Evolutionary conservation across 2,888 invertebrate genomes (phyloP).

Genomic region (Ophioninae sp.): DNA sequence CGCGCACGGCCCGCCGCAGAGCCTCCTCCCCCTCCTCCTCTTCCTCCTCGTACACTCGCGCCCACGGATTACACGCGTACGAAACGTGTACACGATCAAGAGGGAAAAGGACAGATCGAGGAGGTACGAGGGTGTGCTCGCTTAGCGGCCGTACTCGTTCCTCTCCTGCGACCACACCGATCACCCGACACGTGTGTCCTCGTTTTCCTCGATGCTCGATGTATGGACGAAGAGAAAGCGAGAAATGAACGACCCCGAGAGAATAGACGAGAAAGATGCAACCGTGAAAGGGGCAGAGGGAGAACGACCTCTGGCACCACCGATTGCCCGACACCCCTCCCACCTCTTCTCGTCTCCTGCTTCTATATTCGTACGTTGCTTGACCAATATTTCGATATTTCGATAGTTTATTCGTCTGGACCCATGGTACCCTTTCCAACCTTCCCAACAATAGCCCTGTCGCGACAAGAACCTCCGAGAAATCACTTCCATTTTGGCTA

Average conservation of each 20-base stretch:
- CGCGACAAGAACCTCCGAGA: constrained; percentile 65
- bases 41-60: constrained; percentile 26
- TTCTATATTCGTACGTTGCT: constrained; percentile 43
- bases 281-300: constrained; percentile 14
- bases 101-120: neutral
- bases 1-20: constrained; percentile 60
- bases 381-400: constrained; percentile 77
- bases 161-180: constrained; percentile 44
- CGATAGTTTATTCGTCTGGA: constrained; percentile 78
- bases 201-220: constrained; percentile 17
- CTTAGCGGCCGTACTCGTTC: constrained; percentile 44
- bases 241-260: constrained; percentile 2
- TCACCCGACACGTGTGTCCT: constrained; percentile 31
- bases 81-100: constrained; percentile 23
- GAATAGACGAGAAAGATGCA: constrained; percentile 8
- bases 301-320: constrained; percentile 57
- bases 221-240: constrained; percentile 3
- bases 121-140: constrained; percentile 14
- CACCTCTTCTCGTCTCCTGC: neutral
- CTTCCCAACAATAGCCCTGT: constrained; percentile 54
- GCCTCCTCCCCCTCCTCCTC: constrained; percentile 19
- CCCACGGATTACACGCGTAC: constrained; percentile 56
- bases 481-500: constrained; percentile 75
- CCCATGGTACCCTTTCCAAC: constrained; percentile 62
- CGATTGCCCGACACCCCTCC: constrained; percentile 58